These are phyloP conservation scores for Cacoxenus indagator DNA, from an alignment of 2,888 invertebrate species.

Conservation along the genomic window DNA sequence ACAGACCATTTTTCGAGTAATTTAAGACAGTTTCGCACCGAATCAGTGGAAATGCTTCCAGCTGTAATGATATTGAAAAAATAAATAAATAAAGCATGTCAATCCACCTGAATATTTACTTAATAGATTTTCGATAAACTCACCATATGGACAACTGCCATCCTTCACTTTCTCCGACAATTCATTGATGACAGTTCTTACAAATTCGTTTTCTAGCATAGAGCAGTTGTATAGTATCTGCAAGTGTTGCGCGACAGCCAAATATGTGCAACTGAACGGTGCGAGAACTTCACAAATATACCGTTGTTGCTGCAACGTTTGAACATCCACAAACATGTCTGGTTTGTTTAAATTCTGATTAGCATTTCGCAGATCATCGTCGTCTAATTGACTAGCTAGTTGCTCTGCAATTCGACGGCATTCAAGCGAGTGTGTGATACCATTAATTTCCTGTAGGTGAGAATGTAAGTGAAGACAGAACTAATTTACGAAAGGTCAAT, in stretches of 20 bases:
- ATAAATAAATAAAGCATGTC: constrained; percentile 27
- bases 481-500: not conserved
- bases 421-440: too few relatives aligned
- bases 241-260: constrained; percentile 76
- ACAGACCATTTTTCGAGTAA: constrained; percentile 86
- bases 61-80: constrained; percentile 73
- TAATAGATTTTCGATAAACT: constrained; percentile 40
- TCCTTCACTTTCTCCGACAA: constrained; percentile 76
- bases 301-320: constrained; percentile 71
- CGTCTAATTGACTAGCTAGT: constrained; percentile 52
- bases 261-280: constrained; percentile 83
- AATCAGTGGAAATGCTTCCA: constrained; percentile 89
- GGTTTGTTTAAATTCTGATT: constrained; percentile 39
- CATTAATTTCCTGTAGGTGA: too few relatives aligned
- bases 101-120: not conserved
- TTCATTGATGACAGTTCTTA: constrained; percentile 77
- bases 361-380: constrained; percentile 39
- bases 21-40: constrained; percentile 86
- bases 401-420: constrained; percentile 64
- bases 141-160: constrained; percentile 77
- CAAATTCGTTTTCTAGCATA: constrained; percentile 78
- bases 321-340: constrained; percentile 56
- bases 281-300: constrained; percentile 75
- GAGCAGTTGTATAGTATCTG: constrained; percentile 69
- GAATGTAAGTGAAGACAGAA: too few relatives aligned